Base-by-base conservation (phyloP, 2,113 vertebrate genomes). In the Brachypteracias leptosomus region DNA sequence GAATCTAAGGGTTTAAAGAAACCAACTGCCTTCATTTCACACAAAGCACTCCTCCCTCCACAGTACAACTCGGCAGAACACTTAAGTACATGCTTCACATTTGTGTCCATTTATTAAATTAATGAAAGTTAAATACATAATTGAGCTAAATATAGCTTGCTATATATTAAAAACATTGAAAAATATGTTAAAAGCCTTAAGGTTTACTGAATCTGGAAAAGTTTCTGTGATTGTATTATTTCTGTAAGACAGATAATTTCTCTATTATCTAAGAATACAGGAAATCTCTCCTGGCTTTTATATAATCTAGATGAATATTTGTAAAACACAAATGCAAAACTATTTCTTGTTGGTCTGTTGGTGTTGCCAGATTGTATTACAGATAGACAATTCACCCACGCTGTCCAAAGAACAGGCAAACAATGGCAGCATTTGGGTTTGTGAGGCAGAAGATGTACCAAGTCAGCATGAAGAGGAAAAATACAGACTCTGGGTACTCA, bases 1-100 rank as follows among this genome's bases (percentile, higher is more conserved):
- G 49, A 70, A 73, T 88, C 40, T 70, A 66, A 93, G 85, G 31
- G 46, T 91, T 93, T 93, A 79, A 95, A 73, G 86, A 65, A 95
- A 87, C 11, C 36, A 68, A n/a, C 36, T 57, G 70, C 70, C 54
- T 78, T 58, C 11, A 65, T 85, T 76, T 89, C 67, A 78, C 8
- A 28, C 44, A 95, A 91, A 89, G 66, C 65, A 49, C 36, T 89
- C 54, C 57, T 36, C 29, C 54, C 57, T 36, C 29, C 3, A 11
- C 51, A 31, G 54, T 59, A 62, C 83, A 36, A 28, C 51, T 59
- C 47, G 38, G 58, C 36, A 83, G 36, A 92, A 54, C 35, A 14
- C 63, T 89, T 61, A 65, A 91, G 71, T 16, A 68, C 25, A 29
- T 31, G 38, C 81, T 66, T 58, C 66, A 55, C 9, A 3, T 68